Base-by-base conservation (phyloP, 2,797 vertebrate genomes). In the Scolopax rusticola region DNA sequence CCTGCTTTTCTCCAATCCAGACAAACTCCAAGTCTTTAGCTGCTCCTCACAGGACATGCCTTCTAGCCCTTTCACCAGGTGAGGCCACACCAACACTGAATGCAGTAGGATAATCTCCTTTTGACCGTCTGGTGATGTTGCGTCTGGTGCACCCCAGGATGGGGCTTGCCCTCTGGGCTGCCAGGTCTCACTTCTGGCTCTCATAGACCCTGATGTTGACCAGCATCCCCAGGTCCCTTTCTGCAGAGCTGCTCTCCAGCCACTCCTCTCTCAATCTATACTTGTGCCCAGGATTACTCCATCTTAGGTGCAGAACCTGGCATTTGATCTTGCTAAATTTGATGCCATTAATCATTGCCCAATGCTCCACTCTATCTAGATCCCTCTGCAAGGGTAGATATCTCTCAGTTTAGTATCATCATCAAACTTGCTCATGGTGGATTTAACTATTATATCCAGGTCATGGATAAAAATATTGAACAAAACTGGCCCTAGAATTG, bases 91-190 rank as follows among this genome's bases (percentile, higher is more conserved):
- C 51, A 30, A 53, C 14, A 27, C 16, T 53, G 16, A 53, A 53
- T 53, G 28, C 28, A 30, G 51, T 53, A 28, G 28, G 16, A 30
- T 53, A 28, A 53, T 30, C 8, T 2, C n/a, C 30, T n/a, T 51
- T 40, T 32, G 16, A n/a, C 8, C 0, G 0, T 4, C 36, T 61
- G 36, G 12, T 40, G 25, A 7, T 12, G 1, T 6, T 32, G 45
- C 20, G 13, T 41, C 20, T 47, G 50, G 36, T 8, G n/a, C 25
- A 50, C 25, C 14, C 25, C 47, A 48, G 47, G 47, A 48, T 12
- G 47, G 47, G 21, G 47, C 4, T 24, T 48, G 47, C 47, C 47
- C 47, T 48, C 47, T 23, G 47, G 47, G 50, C 15, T 27, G 13
- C 13, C 50, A 28, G 50, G 50, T 9, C 50, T 51, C 50, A 28